Evolutionary conservation across 2,113 vertebrate genomes (phyloP).

Genomic region (Apodemus sylvaticus): DNA sequence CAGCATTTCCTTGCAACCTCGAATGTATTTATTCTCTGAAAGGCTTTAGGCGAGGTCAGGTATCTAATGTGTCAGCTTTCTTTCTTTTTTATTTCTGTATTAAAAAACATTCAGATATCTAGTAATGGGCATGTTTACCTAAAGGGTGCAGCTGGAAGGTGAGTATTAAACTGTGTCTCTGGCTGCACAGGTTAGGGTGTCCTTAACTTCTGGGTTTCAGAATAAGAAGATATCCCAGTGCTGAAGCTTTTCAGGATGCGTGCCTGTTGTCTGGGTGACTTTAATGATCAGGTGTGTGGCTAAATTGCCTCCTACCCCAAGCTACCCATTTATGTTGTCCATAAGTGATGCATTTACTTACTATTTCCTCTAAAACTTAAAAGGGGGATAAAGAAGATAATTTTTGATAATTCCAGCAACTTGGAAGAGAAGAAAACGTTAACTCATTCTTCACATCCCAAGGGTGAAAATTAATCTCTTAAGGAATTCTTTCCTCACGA

Average conservation of each 20-base stretch:
- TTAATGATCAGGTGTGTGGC: not conserved
- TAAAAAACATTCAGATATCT: not conserved
- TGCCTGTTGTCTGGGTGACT: slow-evolving; percentile 41
- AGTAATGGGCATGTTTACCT: slow-evolving; percentile 7
- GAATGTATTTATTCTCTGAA: slow-evolving; percentile 41
- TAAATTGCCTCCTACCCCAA: slow-evolving; percentile 7
- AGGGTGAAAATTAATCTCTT: slow-evolving; percentile 5
- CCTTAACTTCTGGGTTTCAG: not conserved
- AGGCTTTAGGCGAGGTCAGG: not conserved
- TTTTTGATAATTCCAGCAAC: slow-evolving; percentile 11
- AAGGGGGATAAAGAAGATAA: not conserved
- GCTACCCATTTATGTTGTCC: slow-evolving; percentile 53
- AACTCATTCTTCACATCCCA: not conserved
- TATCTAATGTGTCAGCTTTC: not conserved
- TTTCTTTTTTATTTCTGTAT: not conserved
- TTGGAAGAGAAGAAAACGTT: not conserved
- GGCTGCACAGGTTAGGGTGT: not conserved
- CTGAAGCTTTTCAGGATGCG: not conserved
- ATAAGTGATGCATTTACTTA: slow-evolving; percentile 56
- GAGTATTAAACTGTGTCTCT: slow-evolving; percentile 6
- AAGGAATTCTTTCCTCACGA: not conserved
- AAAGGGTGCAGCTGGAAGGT: not conserved
- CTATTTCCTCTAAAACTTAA: not conserved
- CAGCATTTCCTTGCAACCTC: not conserved
- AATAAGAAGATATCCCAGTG: not conserved